A percentile compares a stretch with the other conserved stretches of the same genome.
These are phyloP conservation scores for Acanthurus lineatus DNA, from an alignment of 2,797 vertebrate species.

Conservation along the genomic window DNA sequence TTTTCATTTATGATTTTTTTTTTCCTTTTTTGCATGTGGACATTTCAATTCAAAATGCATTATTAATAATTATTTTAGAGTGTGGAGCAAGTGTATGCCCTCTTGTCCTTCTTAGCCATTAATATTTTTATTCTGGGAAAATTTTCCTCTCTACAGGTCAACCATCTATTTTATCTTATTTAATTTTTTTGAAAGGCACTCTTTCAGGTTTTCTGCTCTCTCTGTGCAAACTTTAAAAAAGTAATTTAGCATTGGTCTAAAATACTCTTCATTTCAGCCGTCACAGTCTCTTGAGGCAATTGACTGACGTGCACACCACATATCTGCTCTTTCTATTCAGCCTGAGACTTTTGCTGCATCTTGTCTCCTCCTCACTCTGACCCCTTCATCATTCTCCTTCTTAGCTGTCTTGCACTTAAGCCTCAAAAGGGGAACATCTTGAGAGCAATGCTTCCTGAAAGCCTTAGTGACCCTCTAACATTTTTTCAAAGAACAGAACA, in stretches of 20 bases:
- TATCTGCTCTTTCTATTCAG: not conserved
- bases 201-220: not conserved
- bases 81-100: too few relatives aligned
- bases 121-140: not conserved
- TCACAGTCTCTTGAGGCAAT: not conserved
- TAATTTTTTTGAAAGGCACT: not conserved
- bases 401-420: not conserved
- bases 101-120: not conserved
- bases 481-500: not conserved
- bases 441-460: not conserved
- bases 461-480: not conserved
- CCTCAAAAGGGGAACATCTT: not conserved
- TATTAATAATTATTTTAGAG: not conserved
- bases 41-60: not conserved
- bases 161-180: too few relatives aligned
- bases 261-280: not conserved
- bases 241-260: not conserved
- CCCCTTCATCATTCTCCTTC: not conserved
- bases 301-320: not conserved
- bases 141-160: not conserved
- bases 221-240: not conserved
- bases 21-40: not conserved
- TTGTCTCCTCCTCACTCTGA: not conserved
- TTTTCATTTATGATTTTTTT: not conserved
- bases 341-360: conserved; percentile 3